phyloP scores from a whole-genome alignment of 2,888 invertebrate genomes.

The Xestia rhomboidea region DNA sequence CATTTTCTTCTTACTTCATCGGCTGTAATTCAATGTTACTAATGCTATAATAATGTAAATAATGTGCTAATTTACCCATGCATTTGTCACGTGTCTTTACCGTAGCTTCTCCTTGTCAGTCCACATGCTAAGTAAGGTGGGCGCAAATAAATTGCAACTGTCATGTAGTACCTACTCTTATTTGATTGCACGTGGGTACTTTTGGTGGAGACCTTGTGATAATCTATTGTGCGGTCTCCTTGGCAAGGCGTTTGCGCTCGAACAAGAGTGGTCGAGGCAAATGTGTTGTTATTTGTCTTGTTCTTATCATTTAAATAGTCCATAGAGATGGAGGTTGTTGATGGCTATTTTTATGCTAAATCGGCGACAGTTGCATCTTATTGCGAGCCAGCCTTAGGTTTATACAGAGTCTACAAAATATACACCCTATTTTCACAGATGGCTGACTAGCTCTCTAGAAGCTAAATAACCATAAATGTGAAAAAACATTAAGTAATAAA shows the following conservation, averaged over 20 bases:
- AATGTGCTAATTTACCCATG: no score
- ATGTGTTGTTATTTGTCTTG: constrained; percentile 63
- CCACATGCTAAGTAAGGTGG: constrained; percentile 70
- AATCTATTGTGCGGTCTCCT: constrained; percentile 81
- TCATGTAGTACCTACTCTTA: constrained; percentile 67
- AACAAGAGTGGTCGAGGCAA: constrained; percentile 68
- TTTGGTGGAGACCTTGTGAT: constrained; percentile 83
- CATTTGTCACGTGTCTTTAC: constrained; percentile 42
- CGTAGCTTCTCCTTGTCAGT: constrained; percentile 60
- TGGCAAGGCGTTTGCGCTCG: constrained; percentile 71
- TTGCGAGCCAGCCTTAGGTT: neutral
- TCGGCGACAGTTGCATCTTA: neutral
- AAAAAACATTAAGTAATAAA: neutral
- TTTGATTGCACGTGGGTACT: constrained; percentile 84
- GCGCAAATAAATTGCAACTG: constrained; percentile 81
- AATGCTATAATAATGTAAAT: no score
- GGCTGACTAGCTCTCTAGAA: neutral
- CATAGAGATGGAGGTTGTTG: constrained; percentile 1
- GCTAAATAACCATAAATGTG: neutral
- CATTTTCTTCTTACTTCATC: neutral
- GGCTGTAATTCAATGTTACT: neutral
- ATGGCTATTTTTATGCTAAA: neutral
- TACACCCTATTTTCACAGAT: neutral
- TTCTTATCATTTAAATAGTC: constrained; percentile 46
- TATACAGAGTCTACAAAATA: neutral